Base-by-base conservation (phyloP, 2,113 vertebrate species). In the Semicossyphus pulcher region DNA sequence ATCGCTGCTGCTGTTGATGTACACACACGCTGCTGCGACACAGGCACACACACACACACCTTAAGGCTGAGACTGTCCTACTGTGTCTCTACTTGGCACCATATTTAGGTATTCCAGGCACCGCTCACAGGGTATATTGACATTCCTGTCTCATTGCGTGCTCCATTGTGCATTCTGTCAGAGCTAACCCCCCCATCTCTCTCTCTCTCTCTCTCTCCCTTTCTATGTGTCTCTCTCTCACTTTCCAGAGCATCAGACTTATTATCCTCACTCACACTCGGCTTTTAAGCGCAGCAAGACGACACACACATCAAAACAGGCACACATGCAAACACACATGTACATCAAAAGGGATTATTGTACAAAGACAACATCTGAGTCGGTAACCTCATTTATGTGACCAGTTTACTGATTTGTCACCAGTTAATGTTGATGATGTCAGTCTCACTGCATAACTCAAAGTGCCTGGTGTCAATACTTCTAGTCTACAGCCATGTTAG, bases 101-200 rank as follows among this genome's bases (percentile, higher is more conserved):
- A 76, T 78, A 32, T 71, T 94, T 91, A 81, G 53, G 78, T 85
- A 92, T 94, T 94, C 91, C 66, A 79, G 57, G 76, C 73, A 54
- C 65, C 65, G 45, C 78, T 89, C 18, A 26, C 34, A 39, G 64
- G 61, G 60, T 83, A 59, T 80, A 85, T 94, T 85, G 82, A 89
- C 87, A 90, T 93, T 94, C 91, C 78, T 53, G 66, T 88, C 84
- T 86, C 78, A 66, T 34, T 76, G 77, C 83, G 76, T 74, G 61
- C 61, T 88, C 80, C 62, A 88, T 86, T 91, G 89, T 93, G 79
- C 81, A 86, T 92, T 94, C 88, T 77, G 68, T 77, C 74, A 81
- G 74, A 82, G 79, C 77, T 10, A 56, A 53, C 76, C 71, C 80
- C 36, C 32, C 63, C 62, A 72, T 57, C 69, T 67, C 42, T 37